Base-by-base conservation (phyloP, 2,888 invertebrate genomes). In the Cerastoderma edule region DNA sequence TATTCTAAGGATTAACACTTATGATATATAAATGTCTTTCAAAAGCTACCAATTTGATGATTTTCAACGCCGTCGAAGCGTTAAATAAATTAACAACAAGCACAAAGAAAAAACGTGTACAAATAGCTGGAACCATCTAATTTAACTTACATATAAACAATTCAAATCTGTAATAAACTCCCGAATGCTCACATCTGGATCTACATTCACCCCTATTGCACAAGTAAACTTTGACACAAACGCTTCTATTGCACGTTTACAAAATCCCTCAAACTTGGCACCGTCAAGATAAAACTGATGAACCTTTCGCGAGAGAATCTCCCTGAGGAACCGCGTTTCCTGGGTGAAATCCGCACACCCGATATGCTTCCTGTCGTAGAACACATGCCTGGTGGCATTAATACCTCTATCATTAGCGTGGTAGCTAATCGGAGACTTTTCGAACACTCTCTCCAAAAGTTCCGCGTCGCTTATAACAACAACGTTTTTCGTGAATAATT, bases 361-460 rank as follows among this genome's bases (percentile, higher is more conserved):
- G 16, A 82, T 75, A 48, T 82, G 82, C 65, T 82, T 82, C 33
- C 82, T 27, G 6, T 67, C 78, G 19, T 77, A 70, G 33, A 74
- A 82, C 16, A 82, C 54, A 54, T 75, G 71, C 30, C 65, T 60
- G 8, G 78, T 77, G 16, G 79, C 72, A 57, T 77, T 82, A 24
- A 48, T 30, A 2, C 72, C 53, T 30, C 82, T 56, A 30, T 82
- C 79, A 50, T 82, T 82, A 1, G 75, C 39, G 56, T 67, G 50
- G 30, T 53, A 44, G 24, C 67, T 63, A 27, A 65, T 24, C 10
- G 77, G 74, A 39, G 60, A 10, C 24, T 50, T 56, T 33, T 65
- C 75, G 57, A 82, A 75, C 50, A 68, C 64, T 22, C 50, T 57
- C 27, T 66, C 46, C 8, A 82, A 54, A 13, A 74, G 54, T 6